Percentiles rank a stretch among this genome's conserved stretches.
Conservation (phyloP, 1,140 invertebrate genomes). For the Chionoecetes opilio region DNA sequence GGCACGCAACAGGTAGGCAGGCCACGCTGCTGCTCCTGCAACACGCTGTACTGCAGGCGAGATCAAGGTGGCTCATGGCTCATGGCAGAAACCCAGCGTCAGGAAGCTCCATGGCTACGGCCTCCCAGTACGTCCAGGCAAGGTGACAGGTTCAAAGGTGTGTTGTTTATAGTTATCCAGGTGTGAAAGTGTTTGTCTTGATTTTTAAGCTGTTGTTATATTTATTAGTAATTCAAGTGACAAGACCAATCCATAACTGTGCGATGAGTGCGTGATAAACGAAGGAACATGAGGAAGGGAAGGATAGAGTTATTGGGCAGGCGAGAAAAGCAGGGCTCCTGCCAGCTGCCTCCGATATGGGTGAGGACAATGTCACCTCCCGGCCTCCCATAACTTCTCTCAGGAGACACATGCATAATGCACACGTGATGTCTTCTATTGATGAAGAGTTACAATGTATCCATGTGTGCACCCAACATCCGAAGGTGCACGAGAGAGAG, state of each 20-base stretch:
- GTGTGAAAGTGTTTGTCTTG: neutral
- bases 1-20: constrained; percentile 63
- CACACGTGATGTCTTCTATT: neutral
- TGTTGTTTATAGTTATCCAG: neutral
- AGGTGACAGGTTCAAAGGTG: neutral
- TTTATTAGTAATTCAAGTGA: neutral
- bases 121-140: neutral
- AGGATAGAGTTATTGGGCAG: neutral
- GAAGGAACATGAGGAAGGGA: too few relatives aligned
- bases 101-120: neutral
- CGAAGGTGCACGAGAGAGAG: too few relatives aligned
- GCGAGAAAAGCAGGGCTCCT: neutral
- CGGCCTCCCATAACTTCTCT: neutral
- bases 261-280: neutral
- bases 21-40: neutral
- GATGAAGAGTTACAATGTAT: too few relatives aligned
- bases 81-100: neutral
- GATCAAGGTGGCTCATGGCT: neutral
- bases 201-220: neutral
- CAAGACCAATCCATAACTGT: neutral
- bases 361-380: neutral
- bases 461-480: too few relatives aligned
- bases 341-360: neutral
- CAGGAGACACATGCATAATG: neutral
- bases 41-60: neutral